Conservation (phyloP, 2,888 invertebrate genomes). For the Ischnura elegans region DNA sequence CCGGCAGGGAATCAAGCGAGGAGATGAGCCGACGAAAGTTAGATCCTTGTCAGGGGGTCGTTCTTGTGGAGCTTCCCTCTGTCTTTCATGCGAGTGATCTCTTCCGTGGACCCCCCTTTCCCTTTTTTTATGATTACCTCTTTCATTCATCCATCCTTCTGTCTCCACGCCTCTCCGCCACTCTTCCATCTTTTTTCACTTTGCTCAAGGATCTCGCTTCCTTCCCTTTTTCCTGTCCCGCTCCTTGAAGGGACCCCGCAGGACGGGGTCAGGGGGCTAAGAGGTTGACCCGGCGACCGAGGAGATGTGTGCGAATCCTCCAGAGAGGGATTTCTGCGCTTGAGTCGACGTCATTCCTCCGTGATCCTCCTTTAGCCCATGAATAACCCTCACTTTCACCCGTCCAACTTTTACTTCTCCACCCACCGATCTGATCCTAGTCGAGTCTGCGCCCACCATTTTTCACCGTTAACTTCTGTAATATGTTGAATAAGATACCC, state of each 20-base stretch:
- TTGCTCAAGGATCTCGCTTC: no score
- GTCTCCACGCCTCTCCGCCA: neutral
- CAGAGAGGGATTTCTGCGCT: neutral
- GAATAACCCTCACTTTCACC: neutral
- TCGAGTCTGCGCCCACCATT: no score
- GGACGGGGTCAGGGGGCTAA: neutral
- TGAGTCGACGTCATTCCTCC: neutral
- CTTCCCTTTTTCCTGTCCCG: neutral
- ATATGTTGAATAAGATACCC: no score
- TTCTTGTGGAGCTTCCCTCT: neutral
- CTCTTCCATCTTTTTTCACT: neutral
- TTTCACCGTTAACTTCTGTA: no score
- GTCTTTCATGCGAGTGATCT: neutral
- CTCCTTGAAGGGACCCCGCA: neutral
- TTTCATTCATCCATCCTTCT: neutral
- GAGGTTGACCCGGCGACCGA: slow-evolving; percentile 9
- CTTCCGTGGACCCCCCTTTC: neutral
- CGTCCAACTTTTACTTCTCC: neutral
- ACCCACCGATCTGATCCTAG: neutral
- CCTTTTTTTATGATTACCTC: neutral
- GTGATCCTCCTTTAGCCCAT: neutral
- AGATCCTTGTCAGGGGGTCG: no score
- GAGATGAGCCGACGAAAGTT: no score
- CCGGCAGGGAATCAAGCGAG: no score
- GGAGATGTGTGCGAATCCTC: neutral